Evolutionary conservation across 1,140 invertebrate species (phyloP).

Genomic region (Drosophila saltans): DNA sequence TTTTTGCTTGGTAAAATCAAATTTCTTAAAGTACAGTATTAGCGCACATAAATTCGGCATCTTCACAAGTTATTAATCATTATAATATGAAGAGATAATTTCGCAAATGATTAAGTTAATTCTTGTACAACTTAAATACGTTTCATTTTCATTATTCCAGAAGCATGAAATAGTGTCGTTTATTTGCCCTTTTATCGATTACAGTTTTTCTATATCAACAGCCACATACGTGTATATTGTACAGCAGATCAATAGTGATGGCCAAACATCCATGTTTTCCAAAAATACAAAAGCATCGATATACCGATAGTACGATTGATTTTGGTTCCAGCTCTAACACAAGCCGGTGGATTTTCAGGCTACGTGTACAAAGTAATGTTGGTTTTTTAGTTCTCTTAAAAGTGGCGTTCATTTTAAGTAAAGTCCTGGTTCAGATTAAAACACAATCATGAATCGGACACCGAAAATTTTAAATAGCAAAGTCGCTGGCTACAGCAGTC

Average conservation of each 20-base stretch:
- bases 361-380: conserved; percentile 63
- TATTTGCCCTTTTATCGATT: conserved; percentile 7
- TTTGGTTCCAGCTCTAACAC: conserved; percentile 23
- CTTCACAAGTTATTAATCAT: no score
- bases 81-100: no score
- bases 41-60: background rate
- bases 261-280: no score
- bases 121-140: no score
- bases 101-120: no score
- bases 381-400: conserved; percentile 39
- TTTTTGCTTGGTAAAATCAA: background rate
- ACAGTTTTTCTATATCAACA: conserved; percentile 15
- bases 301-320: no score
- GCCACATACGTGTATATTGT: conserved; percentile 16
- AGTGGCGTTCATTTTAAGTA: conserved; percentile 30
- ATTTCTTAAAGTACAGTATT: no score
- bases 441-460: conserved; percentile 65
- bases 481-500: conserved; percentile 85
- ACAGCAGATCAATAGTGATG: no score
- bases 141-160: background rate
- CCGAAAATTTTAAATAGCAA: conserved; percentile 72
- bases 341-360: conserved; percentile 69
- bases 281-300: no score
- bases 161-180: background rate
- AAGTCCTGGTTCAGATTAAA: conserved; percentile 32